Evolutionary conservation across 1,140 invertebrate species (phyloP).

Genomic region (Ceratoteleas bidentatus): DNA sequence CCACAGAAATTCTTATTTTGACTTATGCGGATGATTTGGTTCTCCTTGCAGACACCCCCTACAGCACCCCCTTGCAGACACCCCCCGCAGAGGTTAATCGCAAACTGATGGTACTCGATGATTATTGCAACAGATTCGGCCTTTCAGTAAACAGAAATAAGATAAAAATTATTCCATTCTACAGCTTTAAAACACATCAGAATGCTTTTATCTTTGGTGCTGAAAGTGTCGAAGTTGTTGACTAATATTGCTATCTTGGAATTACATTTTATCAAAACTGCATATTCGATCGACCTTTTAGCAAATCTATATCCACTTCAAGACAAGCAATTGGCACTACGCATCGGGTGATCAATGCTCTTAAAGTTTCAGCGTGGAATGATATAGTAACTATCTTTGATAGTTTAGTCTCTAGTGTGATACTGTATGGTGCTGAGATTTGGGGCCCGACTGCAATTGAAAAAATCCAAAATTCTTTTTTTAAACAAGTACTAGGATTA

Average conservation of each 20-base stretch:
- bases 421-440: background rate
- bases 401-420: background rate
- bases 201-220: background rate
- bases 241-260: conserved; percentile 8
- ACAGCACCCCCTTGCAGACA: conserved; percentile 11
- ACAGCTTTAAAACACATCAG: background rate
- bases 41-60: too few relatives aligned
- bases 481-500: background rate
- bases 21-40: conserved; percentile 19
- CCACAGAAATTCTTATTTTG: background rate
- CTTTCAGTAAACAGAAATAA: conserved; percentile 11
- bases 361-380: background rate
- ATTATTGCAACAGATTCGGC: background rate
- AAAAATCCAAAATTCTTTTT: conserved; percentile 10
- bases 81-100: conserved; percentile 2
- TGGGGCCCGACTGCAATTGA: conserved; percentile 15
- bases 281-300: background rate
- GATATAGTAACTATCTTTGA: background rate
- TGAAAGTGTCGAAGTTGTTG: background rate
- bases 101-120: background rate
- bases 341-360: background rate
- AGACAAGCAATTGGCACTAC: background rate
- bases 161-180: conserved; percentile 17
- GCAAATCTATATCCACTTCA: background rate
- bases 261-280: conserved; percentile 1